Evolutionary conservation across 2,113 vertebrate genomes (phyloP).

Genomic region (Tursiops truncatus): DNA sequence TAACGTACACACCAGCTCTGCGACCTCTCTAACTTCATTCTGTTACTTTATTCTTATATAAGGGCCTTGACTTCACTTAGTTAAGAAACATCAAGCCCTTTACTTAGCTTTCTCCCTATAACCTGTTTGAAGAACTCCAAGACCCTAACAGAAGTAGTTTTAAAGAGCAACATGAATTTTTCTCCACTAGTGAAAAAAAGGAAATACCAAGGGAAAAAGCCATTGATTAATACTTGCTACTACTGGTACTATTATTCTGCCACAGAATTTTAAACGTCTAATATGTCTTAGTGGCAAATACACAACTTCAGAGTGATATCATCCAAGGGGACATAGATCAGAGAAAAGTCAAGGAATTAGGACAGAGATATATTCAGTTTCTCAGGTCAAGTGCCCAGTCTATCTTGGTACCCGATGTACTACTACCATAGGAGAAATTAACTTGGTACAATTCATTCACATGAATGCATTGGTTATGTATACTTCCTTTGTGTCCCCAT

Average conservation of each 20-base stretch:
- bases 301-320: not conserved
- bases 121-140: constrained; percentile 28
- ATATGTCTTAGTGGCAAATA: not conserved
- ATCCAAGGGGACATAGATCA: not conserved
- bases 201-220: not conserved
- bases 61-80: constrained; percentile 55
- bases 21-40: constrained; percentile 53
- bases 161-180: constrained; percentile 26
- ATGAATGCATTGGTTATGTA: not conserved
- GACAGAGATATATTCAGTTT: not conserved
- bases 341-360: not conserved
- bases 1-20: not conserved
- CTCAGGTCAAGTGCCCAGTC: not conserved
- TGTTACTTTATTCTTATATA: not conserved
- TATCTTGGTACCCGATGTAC: not conserved
- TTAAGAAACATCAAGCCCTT: constrained; percentile 44
- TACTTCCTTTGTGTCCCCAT: not conserved
- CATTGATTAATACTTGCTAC: not conserved
- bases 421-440: not conserved
- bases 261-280: not conserved
- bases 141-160: not conserved
- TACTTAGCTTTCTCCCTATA: constrained; percentile 45
- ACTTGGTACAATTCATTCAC: not conserved
- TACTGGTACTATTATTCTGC: not conserved
- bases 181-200: not conserved